phyloP scores from a whole-genome alignment of 1,140 invertebrate species.

The Lutraria rhynchaena region DNA sequence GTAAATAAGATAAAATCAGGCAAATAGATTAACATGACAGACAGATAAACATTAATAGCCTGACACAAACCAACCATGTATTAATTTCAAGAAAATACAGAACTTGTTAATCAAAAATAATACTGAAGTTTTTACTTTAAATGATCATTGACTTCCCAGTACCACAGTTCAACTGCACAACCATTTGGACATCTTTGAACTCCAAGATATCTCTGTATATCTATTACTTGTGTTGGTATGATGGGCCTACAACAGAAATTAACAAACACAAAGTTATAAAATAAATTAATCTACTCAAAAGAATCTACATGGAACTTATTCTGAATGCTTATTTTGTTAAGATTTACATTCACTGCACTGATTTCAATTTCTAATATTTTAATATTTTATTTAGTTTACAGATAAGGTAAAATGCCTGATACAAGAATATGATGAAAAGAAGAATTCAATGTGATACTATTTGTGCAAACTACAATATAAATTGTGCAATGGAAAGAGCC shows the following conservation, averaged over 20 bases:
- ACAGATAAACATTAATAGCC: no score
- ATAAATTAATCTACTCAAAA: no score
- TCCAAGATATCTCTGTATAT: slow-evolving; percentile 67
- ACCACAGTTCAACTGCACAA: slow-evolving; percentile 64
- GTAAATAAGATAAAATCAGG: not conserved
- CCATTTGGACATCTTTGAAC: slow-evolving; percentile 63
- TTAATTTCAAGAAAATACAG: not conserved
- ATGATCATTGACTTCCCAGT: slow-evolving; percentile 69
- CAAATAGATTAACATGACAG: not conserved
- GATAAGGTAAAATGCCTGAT: no score
- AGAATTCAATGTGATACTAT: no score
- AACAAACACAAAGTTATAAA: no score
- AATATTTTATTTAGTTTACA: no score
- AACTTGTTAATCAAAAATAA: not conserved
- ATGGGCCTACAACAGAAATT: slow-evolving; percentile 61
- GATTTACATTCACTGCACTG: no score
- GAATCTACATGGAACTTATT: no score
- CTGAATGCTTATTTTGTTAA: not conserved
- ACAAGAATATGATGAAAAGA: no score
- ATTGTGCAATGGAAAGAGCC: no score
- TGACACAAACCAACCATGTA: not conserved
- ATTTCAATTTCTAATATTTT: no score
- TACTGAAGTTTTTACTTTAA: slow-evolving; percentile 53
- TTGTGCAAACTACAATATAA: no score
- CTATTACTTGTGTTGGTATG: slow-evolving; percentile 64